These are phyloP conservation scores for Vultur gryphus DNA, from an alignment of 2,797 vertebrate genomes.

Conservation along the genomic window DNA sequence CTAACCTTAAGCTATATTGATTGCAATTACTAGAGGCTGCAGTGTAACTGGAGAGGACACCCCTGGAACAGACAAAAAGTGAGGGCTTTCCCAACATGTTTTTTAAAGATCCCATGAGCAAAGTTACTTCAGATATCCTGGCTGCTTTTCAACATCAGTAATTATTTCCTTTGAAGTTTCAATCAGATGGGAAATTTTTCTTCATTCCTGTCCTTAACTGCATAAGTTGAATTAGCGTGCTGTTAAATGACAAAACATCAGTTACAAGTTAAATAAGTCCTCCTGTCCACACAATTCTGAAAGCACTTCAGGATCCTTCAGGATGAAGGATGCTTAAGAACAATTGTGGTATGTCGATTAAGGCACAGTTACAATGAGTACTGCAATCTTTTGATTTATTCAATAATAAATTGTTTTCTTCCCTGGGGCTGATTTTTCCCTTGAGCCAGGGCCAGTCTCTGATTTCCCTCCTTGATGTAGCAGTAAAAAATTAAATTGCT, in stretches of 20 bases:
- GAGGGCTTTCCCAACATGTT: neutral
- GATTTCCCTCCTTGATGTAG: neutral
- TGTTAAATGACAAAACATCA: conserved; percentile 4
- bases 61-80: neutral
- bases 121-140: neutral
- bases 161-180: neutral
- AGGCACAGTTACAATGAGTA: neutral
- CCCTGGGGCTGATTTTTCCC: neutral
- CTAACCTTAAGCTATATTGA: neutral
- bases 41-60: neutral
- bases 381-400: conserved; percentile 21
- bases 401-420: conserved; percentile 31
- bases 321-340: neutral
- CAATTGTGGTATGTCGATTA: neutral
- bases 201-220: neutral
- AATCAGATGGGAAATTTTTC: neutral
- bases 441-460: neutral
- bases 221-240: neutral
- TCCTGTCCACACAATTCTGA: neutral
- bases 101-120: neutral
- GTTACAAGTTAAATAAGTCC: neutral
- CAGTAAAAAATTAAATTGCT: neutral
- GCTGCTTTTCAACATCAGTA: neutral
- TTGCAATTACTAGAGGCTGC: neutral
- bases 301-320: neutral